Evolutionary conservation across 2,888 invertebrate genomes (phyloP), one percentile per base, ranked within the genome.

Genomic region (Cenopis cana): DNA sequence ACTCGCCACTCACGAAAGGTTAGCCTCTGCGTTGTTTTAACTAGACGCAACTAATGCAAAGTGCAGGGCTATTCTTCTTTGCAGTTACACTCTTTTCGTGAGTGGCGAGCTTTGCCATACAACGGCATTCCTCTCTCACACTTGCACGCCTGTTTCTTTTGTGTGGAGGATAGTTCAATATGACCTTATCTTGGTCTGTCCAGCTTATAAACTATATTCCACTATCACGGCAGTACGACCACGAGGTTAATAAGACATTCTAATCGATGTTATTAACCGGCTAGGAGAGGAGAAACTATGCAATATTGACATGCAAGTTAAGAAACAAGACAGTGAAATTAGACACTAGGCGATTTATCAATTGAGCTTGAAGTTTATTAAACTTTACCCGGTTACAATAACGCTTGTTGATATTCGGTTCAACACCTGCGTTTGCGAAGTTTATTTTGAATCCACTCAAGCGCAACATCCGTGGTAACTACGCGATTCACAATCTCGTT

Each of bases 351-450:
- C n/a, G 46, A 6, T n/a, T 46, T 24, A 24, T 41, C 14, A n/a
- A 6, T 46, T n/a, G 4, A n/a, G n/a, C n/a, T n/a, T 46, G 12
- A 8, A n/a, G 46, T 46, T 46, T 46, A 41, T 46, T n/a, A n/a
- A 46, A 46, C 46, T 46, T 46, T n/a, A 46, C 6, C 46, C 46
- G 46, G n/a, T 46, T n/a, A 46, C 46, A 46, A 46, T n/a, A 46
- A 46, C 14, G 46, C n/a, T n/a, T 46, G 46, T n/a, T 46, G n/a
- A 46, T n/a, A 14, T 46, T 46, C n/a, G 46, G n/a, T 8, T 46
- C 46, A 6, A 46, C 46, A 46, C n/a, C n/a, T 46, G 46, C 46
- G n/a, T n/a, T 8, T n/a, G n/a, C 46, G 46, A 41, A 12, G 41
- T n/a, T 46, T 46, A 46, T 46, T 46, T 46, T n/a, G 46, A 8